These are phyloP conservation scores for Unio pictorum DNA, from an alignment of 2,888 invertebrate genomes.

Conservation along the genomic window DNA sequence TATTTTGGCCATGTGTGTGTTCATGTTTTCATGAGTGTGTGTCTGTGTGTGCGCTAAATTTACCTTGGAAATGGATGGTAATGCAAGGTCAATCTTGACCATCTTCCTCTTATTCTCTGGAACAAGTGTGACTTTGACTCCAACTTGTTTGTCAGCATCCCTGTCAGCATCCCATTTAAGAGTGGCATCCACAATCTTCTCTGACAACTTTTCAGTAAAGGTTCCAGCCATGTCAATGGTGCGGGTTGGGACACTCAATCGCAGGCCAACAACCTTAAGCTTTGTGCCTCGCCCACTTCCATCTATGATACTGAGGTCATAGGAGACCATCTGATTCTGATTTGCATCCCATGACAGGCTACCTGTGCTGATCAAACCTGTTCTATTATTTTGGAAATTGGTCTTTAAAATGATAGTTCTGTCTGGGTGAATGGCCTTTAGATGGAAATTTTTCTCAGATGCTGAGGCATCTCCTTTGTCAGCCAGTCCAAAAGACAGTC, in stretches of 20 bases:
- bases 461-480: slow-evolving; percentile 37
- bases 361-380: slow-evolving; percentile 28
- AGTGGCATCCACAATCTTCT: slow-evolving; percentile 21
- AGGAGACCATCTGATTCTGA: slow-evolving; percentile 41
- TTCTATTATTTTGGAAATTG: slow-evolving; percentile 26
- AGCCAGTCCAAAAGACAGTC: slow-evolving; percentile 31
- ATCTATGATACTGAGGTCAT: slow-evolving; percentile 23
- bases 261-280: slow-evolving; percentile 13
- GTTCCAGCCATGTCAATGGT: slow-evolving; percentile 45
- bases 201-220: slow-evolving; percentile 25
- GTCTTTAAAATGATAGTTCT: slow-evolving; percentile 44
- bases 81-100: slow-evolving; percentile 38
- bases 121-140: slow-evolving; percentile 32
- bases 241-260: slow-evolving; percentile 41
- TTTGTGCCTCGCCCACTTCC: slow-evolving; percentile 4
- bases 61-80: slow-evolving; percentile 49
- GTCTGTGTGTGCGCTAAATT: background rate
- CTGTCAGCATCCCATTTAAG: slow-evolving; percentile 59
- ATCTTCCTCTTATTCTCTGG: slow-evolving; percentile 38
- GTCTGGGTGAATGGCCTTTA: slow-evolving; percentile 36
- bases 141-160: slow-evolving; percentile 51
- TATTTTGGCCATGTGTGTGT: no score
- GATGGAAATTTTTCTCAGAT: slow-evolving; percentile 38
- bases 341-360: slow-evolving; percentile 48
- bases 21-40: no score